Conservation (phyloP, 1,140 invertebrate genomes). For the Lethrus apterus region DNA sequence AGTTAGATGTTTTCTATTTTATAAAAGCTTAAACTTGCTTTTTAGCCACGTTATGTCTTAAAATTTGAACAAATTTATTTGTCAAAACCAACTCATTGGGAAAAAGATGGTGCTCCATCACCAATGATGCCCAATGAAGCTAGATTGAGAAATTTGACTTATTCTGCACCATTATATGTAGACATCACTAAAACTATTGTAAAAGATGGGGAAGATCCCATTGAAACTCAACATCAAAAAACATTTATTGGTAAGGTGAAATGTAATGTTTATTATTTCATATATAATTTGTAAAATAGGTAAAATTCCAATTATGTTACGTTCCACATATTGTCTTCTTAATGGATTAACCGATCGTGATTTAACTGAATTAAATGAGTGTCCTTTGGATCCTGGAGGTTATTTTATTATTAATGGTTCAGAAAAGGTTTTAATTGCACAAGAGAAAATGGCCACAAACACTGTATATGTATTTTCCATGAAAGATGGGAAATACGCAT, state of each 20-base stretch:
- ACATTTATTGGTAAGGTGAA: slow-evolving; percentile 78
- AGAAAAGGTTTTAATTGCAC: slow-evolving; percentile 94
- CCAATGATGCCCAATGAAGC: slow-evolving; percentile 99
- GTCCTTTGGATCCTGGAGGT: slow-evolving; percentile 94
- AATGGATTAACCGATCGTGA: slow-evolving; percentile 94
- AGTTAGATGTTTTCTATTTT: slow-evolving; percentile 30
- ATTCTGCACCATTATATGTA: slow-evolving; percentile 96
- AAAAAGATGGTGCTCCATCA: slow-evolving; percentile 96
- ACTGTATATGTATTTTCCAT: slow-evolving; percentile 99
- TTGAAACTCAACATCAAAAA: slow-evolving; percentile 93
- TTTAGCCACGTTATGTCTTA: slow-evolving; percentile 75
- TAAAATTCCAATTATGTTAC: slow-evolving; percentile 98
- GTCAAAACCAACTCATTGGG: slow-evolving; percentile 99
- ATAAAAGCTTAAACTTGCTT: slow-evolving; percentile 25
- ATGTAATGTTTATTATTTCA: not conserved
- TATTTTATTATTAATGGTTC: slow-evolving; percentile 96
- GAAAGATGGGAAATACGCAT: slow-evolving; percentile 97
- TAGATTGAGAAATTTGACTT: slow-evolving; percentile 77
- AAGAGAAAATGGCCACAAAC: slow-evolving; percentile 99
- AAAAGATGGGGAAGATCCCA: slow-evolving; percentile 82
- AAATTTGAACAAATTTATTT: slow-evolving; percentile 99
- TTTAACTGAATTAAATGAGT: slow-evolving; percentile 97
- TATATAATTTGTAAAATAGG: too few relatives aligned
- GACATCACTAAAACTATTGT: slow-evolving; percentile 96
- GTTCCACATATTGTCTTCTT: slow-evolving; percentile 93